A percentile compares a stretch with the other conserved stretches of the same genome.
Conservation (phyloP, 2,888 invertebrate species). For the Lasioglossum figueresi region DNA sequence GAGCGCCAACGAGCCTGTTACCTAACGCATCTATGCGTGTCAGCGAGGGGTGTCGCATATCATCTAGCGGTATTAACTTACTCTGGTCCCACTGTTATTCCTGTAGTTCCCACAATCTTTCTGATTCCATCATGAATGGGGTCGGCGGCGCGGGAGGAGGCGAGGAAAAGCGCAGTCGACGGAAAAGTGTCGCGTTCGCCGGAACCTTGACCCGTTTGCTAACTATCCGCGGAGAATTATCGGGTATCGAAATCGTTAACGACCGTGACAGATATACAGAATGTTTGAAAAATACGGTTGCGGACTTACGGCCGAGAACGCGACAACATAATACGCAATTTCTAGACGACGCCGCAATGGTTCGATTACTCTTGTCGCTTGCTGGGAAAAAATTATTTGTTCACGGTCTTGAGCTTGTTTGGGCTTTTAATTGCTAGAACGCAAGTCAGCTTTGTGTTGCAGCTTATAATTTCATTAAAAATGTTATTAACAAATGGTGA, state of each 20-base stretch:
- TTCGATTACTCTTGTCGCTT: background rate
- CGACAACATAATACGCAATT: background rate
- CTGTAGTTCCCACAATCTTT: conserved; percentile 67
- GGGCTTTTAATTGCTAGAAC: no score
- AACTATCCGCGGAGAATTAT: background rate
- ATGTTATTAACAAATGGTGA: no score
- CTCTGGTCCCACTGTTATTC: conserved; percentile 56
- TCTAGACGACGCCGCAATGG: background rate
- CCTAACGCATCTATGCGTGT: conserved; percentile 68
- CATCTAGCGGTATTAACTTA: conserved; percentile 73
- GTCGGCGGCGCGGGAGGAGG: background rate
- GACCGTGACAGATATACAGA: background rate
- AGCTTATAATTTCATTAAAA: no score
- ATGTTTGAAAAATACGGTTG: conserved; percentile 1
- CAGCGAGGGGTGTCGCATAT: conserved; percentile 70
- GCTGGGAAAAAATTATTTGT: no score
- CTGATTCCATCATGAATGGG: conserved; percentile 37
- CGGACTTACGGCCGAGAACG: background rate
- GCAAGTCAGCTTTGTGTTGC: no score
- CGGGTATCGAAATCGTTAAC: background rate
- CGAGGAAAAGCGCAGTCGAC: conserved; percentile 19
- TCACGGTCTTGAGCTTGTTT: no score
- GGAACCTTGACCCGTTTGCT: conserved; percentile 54
- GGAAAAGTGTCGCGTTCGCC: conserved; percentile 35
- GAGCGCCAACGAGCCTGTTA: conserved; percentile 68